These are phyloP conservation scores for Acrobasis suavella DNA, from an alignment of 2,888 invertebrate species.

Conservation along the genomic window DNA sequence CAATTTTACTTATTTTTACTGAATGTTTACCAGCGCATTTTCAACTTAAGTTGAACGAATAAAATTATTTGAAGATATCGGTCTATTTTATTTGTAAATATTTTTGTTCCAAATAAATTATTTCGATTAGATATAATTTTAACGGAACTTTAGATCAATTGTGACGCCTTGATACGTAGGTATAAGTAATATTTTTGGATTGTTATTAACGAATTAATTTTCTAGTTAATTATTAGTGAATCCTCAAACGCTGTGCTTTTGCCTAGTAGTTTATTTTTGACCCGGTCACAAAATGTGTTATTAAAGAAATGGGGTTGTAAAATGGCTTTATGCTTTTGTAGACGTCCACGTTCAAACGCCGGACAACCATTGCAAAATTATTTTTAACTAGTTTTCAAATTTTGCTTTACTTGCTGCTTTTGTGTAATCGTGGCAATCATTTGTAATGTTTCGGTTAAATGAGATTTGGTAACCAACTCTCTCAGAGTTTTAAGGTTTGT, in stretches of 20 bases:
- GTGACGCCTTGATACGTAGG: conserved; percentile 9
- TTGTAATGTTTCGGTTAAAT: neutral
- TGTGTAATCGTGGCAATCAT: neutral
- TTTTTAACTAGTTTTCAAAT: neutral
- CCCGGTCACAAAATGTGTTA: neutral
- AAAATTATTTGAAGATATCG: neutral
- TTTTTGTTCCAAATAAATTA: neutral
- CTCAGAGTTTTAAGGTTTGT: neutral
- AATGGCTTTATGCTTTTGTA: neutral
- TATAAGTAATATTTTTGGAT: conserved; percentile 11
- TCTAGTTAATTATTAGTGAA: neutral
- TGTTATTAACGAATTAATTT: conserved; percentile 13
- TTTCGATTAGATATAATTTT: neutral
- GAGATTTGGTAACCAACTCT: neutral
- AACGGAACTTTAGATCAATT: conserved; percentile 10
- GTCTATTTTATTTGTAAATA: neutral
- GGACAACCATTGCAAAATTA: neutral
- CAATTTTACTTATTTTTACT: neutral
- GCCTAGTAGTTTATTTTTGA: neutral
- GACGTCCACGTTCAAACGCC: too few relatives aligned
- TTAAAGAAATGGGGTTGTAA: neutral
- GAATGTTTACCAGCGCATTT: neutral
- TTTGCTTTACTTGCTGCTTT: neutral
- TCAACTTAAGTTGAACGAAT: neutral
- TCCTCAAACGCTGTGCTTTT: neutral